Evolutionary conservation across 2,113 vertebrate genomes (phyloP).

Genomic region (Platichthys stellatus): DNA sequence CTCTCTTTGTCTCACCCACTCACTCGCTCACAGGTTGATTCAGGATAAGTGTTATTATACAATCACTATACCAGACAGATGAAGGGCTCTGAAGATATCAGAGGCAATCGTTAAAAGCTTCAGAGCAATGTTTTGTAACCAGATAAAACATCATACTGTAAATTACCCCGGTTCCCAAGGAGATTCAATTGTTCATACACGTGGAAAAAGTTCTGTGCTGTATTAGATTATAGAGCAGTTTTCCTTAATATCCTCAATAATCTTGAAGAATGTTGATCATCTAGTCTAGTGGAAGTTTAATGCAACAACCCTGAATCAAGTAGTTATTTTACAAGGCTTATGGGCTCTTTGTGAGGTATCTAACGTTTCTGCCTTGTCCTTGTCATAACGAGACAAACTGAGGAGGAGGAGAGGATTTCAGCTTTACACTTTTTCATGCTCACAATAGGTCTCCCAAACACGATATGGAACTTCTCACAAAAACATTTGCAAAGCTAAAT

Average conservation of each 20-base stretch:
- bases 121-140: background rate
- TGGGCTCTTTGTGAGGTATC: background rate
- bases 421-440: too few relatives aligned
- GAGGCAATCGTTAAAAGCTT: background rate
- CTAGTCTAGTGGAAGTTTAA: background rate
- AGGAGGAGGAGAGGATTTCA: background rate
- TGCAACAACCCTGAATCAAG: background rate
- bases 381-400: background rate
- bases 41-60: conserved; percentile 2
- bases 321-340: background rate
- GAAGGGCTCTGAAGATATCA: background rate
- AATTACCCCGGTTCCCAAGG: background rate
- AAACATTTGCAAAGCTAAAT: too few relatives aligned
- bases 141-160: background rate
- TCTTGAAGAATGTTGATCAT: background rate
- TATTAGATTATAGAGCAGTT: background rate
- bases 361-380: background rate
- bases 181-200: background rate
- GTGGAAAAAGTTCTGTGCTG: background rate
- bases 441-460: too few relatives aligned
- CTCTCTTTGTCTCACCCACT: background rate
- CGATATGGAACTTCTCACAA: too few relatives aligned
- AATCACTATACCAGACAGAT: too few relatives aligned
- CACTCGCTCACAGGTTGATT: background rate
- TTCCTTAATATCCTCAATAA: background rate